These are phyloP conservation scores for Neolamprologus longior DNA, from an alignment of 2,113 vertebrate species.

Conservation along the genomic window DNA sequence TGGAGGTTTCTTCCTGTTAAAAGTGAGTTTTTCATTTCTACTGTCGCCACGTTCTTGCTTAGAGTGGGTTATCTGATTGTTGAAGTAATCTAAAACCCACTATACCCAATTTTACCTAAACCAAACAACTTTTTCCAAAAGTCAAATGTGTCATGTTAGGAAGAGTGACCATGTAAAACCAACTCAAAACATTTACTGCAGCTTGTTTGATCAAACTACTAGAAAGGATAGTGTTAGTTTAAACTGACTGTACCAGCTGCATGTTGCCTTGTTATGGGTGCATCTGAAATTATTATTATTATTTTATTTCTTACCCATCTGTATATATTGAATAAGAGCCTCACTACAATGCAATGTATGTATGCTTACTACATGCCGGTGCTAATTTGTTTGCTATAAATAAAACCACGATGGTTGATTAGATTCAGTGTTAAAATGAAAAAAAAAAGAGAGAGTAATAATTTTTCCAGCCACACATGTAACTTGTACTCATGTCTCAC, in stretches of 20 bases:
- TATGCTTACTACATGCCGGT: background rate
- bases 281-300: background rate
- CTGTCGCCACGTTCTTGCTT: background rate
- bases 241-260: background rate
- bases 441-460: background rate
- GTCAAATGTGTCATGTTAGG: background rate
- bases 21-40: background rate
- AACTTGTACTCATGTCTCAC: slow-evolving; percentile 16
- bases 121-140: background rate
- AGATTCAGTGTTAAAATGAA: background rate
- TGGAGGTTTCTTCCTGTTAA: background rate
- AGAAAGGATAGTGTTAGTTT: background rate
- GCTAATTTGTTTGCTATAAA: background rate
- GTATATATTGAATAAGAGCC: background rate
- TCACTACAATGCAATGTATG: background rate
- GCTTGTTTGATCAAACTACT: background rate
- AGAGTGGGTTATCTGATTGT: background rate
- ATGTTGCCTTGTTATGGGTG: background rate
- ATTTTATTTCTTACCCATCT: background rate
- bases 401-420: background rate
- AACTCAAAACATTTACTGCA: background rate
- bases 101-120: background rate
- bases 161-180: background rate
- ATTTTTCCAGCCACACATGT: slow-evolving; percentile 13
- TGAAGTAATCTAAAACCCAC: background rate